Evolutionary conservation across 2,113 vertebrate genomes (phyloP).

Genomic region (Bubo scandiacus): DNA sequence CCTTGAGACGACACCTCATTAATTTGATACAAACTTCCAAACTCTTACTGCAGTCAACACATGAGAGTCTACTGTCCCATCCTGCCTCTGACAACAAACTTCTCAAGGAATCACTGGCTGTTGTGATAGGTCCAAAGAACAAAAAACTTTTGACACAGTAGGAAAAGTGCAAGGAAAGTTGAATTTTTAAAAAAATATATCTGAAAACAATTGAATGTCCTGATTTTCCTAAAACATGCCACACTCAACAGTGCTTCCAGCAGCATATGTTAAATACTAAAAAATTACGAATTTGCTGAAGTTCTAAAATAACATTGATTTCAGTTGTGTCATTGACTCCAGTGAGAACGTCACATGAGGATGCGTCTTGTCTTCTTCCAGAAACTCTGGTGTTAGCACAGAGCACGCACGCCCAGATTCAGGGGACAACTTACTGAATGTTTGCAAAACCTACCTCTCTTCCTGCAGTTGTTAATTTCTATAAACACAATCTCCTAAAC

Average conservation of each 20-base stretch:
- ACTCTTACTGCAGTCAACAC: background rate
- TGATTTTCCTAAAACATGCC: background rate
- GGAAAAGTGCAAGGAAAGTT: background rate
- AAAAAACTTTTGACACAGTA: background rate
- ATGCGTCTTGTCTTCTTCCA: background rate
- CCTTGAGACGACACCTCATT: background rate
- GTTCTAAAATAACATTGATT: background rate
- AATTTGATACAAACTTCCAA: background rate
- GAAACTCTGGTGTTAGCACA: background rate
- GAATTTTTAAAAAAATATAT: background rate
- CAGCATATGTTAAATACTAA: background rate
- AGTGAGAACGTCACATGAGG: rapidly evolving
- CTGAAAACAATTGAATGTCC: background rate
- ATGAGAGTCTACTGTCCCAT: background rate
- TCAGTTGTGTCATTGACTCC: background rate
- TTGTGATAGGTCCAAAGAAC: background rate
- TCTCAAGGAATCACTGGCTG: background rate
- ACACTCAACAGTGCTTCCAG: background rate
- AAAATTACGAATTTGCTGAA: background rate
- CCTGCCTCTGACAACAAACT: background rate
- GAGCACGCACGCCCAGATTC: rapidly evolving
- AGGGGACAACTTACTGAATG: background rate
- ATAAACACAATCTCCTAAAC: background rate
- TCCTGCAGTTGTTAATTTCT: background rate
- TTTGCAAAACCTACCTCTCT: background rate